Base-by-base conservation (phyloP, 1,140 invertebrate species). In the Penaeus vannamei region DNA sequence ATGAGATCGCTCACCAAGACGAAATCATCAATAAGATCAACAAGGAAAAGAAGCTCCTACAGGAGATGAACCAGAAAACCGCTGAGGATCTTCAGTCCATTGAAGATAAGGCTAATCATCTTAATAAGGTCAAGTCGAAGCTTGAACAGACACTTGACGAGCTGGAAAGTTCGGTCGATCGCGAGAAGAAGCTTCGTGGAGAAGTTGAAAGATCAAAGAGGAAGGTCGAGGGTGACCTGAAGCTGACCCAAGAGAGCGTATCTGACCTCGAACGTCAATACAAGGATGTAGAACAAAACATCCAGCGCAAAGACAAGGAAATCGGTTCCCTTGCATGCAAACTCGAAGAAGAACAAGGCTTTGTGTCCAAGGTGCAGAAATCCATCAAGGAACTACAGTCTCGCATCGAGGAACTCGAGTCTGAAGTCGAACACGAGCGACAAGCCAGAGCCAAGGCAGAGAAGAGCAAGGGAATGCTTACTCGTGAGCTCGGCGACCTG, bases 51-150 rank as follows among this genome's bases (percentile, higher is more conserved):
- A 95, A 95, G 92, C 93, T 93, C 85, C 91, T 89, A 14, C 95
- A 95, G 89, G 95, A 95, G 91, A 91, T 92, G 81, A 93, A 93
- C 90, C 94, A 94, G 91, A 95, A 95, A 92, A 94, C 94, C 12
- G 90, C 93, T 84, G 95, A 95, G 91, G 94, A 95, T 91, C 93
- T 91, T 90, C 97, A 99, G 94, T 97, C 97, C 90, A 97, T 98
- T 92, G 99, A 99, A 94, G 99, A 99, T 94, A 99, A 99, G 94
- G 97, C 98, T 92, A 99, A 99, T 94, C 98, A 99, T 94, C 95
- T 99, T 92, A 99, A 98, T 95, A 99, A 99, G 64, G 89, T 91
- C 46, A 91, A 91, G 77, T 36, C 80, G 94, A 89, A 89, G 87
- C 69, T 89, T 23, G 87, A 89, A 36, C 81, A 84, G 72, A 84